A percentile compares a stretch with the other conserved stretches of the same genome.
phyloP scores from a whole-genome alignment of 1,140 invertebrate genomes.

The Stegodyphus mimosarum region DNA sequence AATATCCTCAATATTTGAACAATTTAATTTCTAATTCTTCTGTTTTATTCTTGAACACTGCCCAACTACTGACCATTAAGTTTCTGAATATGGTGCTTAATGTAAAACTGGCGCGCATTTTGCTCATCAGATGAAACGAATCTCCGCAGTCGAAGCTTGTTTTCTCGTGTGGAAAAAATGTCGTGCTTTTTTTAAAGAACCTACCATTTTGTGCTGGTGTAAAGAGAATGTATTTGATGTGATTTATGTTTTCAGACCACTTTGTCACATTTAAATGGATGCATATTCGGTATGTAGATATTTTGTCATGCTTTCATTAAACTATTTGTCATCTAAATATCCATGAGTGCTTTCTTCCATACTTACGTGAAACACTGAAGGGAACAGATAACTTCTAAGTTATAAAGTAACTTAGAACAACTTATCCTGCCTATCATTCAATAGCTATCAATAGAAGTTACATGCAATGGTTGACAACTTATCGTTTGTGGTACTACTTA shows the following conservation, averaged over 20 bases:
- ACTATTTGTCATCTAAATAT: background rate
- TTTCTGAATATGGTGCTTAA: background rate
- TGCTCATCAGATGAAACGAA: too few relatives aligned
- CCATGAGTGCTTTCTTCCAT: background rate
- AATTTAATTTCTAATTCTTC: too few relatives aligned
- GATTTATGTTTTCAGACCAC: background rate
- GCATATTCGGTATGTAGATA: background rate
- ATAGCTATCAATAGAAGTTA: too few relatives aligned
- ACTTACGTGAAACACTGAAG: too few relatives aligned
- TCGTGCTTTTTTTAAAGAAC: too few relatives aligned
- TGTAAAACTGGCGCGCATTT: too few relatives aligned
- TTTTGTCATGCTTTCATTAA: background rate
- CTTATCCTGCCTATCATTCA: too few relatives aligned
- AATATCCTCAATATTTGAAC: too few relatives aligned
- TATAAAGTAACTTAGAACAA: too few relatives aligned
- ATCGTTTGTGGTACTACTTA: too few relatives aligned
- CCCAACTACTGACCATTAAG: background rate
- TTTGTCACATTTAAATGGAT: background rate
- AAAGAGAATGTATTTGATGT: background rate
- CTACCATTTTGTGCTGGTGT: background rate
- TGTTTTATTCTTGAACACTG: background rate
- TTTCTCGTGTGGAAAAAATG: background rate
- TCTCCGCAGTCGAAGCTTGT: background rate
- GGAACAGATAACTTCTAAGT: too few relatives aligned
- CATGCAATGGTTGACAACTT: too few relatives aligned